Evolutionary conservation across 2,797 vertebrate genomes (phyloP).

Genomic region (Sternarchorhynchus goeldii): DNA sequence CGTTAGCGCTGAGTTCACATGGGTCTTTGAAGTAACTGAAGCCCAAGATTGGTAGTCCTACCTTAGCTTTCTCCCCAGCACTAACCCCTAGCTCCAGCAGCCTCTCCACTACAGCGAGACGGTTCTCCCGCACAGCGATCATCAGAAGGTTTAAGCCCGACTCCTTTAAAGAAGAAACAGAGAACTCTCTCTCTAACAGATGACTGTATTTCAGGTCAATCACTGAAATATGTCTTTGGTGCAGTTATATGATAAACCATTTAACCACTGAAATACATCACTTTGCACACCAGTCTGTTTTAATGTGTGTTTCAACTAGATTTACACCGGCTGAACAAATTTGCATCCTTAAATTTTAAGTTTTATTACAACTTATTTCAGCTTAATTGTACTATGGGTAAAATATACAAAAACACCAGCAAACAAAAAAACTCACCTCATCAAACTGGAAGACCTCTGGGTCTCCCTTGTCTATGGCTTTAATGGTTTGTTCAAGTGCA

Average conservation of each 20-base stretch:
- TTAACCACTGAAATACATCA: too few species aligned
- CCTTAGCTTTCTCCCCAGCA: conserved; percentile 61
- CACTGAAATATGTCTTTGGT: too few species aligned
- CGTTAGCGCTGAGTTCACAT: not conserved
- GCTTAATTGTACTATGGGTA: not conserved
- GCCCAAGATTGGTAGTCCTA: conserved; percentile 34
- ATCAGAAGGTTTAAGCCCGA: conserved; percentile 66
- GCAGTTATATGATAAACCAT: too few species aligned
- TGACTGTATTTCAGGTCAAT: not conserved
- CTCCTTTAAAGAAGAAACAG: conserved; percentile 53
- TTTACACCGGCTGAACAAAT: too few species aligned
- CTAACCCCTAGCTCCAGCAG: conserved; percentile 65
- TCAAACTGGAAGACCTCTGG: conserved; percentile 36
- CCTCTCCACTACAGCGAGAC: conserved; percentile 59
- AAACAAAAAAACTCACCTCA: conserved; percentile 47
- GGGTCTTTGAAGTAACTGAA: not conserved
- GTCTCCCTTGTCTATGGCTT: conserved; percentile 59
- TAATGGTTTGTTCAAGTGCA: conserved; percentile 57
- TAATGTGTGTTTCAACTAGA: too few species aligned
- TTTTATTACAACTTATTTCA: not conserved
- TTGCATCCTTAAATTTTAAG: not conserved
- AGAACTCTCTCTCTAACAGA: not conserved
- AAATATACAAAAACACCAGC: not conserved
- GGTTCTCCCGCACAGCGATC: conserved; percentile 65
- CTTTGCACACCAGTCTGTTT: too few species aligned